Base-by-base conservation (phyloP, 2,797 vertebrate species). In the Philypnodon macrostomus region DNA sequence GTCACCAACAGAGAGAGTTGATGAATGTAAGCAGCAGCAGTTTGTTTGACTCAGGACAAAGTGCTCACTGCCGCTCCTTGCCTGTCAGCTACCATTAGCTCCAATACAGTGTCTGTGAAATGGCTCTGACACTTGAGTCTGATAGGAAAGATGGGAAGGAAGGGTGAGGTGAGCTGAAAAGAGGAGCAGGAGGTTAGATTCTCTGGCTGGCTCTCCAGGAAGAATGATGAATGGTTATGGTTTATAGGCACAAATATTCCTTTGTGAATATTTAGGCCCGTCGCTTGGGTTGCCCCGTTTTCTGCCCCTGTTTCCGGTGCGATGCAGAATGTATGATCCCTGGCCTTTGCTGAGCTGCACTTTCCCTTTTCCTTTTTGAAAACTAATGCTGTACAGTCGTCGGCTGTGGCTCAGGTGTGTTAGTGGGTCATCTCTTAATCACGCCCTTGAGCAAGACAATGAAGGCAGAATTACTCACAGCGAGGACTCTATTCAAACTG, bases 1-100 rank as follows among this genome's bases (percentile, higher is more conserved):
- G 23, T 61, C 27, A 49, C 37, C 55, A 34, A 14, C 42, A 47
- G 32, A n/a, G 26, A 38, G 16, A 38, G 33, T 66, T 73, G 52
- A 68, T 75, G 47, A 71, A 77, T 79, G 67, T 73, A 50, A 58
- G 73, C 49, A 61, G 73, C 49, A 61, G 63, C 41, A 51, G 66
- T 39, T 44, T 24, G 66, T 37, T 41, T 24, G 14, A 12, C 32
- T 40, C 37, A 18, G 38, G 56, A 65, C 47, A 53, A 40, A 10
- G 14, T 66, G 38, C 48, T 39, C 63, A 35, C 34, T 19, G 38
- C 52, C 50, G 80, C 62, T 67, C 53, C 72, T 63, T 72, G 66
- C 74, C 63, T 77, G 83, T 85, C 81, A 67, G 49, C 61, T 47
- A 57, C 48, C 58, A 73, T 85, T 80, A 80, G 61, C 39, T 64